A percentile compares a stretch with the other conserved stretches of the same genome.
phyloP scores from a whole-genome alignment of 1,140 invertebrate genomes.

The Pachypsylla venusta region DNA sequence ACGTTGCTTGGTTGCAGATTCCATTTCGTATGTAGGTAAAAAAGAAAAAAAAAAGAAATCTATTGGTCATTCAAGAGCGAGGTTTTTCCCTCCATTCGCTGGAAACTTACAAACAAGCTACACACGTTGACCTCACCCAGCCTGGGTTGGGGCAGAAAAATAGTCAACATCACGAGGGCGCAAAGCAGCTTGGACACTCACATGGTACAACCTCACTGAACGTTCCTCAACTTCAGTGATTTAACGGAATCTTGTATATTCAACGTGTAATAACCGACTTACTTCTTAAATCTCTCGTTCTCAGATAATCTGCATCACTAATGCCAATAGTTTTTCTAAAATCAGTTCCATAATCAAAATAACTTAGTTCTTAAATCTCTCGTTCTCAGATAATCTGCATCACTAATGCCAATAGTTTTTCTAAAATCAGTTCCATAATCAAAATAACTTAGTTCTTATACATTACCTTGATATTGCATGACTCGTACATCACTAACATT shows the following conservation, averaged over 20 bases:
- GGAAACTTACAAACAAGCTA: too few relatives aligned
- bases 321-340: constrained; percentile 4
- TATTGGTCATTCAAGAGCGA: background rate
- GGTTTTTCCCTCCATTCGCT: background rate
- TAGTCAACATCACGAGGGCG: background rate
- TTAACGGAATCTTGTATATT: background rate
- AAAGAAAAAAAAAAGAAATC: background rate
- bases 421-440: background rate
- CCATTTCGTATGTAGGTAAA: too few relatives aligned
- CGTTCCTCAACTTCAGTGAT: background rate
- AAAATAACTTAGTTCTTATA: too few relatives aligned
- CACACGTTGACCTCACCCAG: too few relatives aligned
- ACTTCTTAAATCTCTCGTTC: background rate
- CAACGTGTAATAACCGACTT: background rate
- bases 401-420: constrained; percentile 4
- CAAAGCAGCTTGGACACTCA: background rate
- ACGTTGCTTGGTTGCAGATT: too few relatives aligned
- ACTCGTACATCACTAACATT: background rate
- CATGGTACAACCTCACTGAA: background rate
- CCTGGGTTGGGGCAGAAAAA: too few relatives aligned
- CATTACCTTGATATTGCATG: background rate
- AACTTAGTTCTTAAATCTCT: background rate
- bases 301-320: background rate
- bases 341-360: background rate
- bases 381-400: background rate